These are phyloP conservation scores for Cyclopterus lumpus DNA, from an alignment of 2,797 vertebrate species.

Conservation along the genomic window DNA sequence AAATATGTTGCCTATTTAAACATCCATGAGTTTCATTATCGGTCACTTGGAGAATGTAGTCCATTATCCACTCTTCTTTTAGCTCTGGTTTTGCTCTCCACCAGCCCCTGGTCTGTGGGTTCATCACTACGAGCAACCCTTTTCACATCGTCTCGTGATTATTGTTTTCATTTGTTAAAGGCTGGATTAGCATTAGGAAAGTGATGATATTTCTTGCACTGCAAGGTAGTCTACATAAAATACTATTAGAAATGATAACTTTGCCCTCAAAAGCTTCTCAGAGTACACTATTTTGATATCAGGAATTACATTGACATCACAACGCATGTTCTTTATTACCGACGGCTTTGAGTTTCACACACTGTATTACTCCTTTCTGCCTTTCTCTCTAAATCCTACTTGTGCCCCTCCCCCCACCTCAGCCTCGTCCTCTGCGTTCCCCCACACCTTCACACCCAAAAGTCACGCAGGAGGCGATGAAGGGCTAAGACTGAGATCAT, in stretches of 20 bases:
- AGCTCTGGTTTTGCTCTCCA: no score
- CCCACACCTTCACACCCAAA: not conserved
- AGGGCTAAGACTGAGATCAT: conserved; percentile 24
- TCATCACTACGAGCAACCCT: no score
- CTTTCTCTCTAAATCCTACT: not conserved
- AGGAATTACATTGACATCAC: not conserved
- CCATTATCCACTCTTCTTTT: no score
- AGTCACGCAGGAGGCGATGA: conserved; percentile 11
- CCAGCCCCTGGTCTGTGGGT: no score
- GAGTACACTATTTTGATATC: not conserved
- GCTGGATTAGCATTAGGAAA: not conserved
- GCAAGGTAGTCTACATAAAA: not conserved
- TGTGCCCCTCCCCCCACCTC: not conserved
- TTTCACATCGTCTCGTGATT: no score
- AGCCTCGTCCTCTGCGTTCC: not conserved
- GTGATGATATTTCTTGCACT: conserved; percentile 1
- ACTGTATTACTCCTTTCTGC: not conserved
- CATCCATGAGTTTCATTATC: no score
- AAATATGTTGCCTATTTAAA: no score
- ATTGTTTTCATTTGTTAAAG: no score
- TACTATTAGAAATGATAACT: not conserved
- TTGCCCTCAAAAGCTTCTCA: not conserved
- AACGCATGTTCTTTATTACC: not conserved
- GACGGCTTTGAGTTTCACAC: not conserved
- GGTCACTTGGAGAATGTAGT: no score